These are phyloP conservation scores for Uria aalge DNA, from an alignment of 2,113 vertebrate species.

Conservation along the genomic window DNA sequence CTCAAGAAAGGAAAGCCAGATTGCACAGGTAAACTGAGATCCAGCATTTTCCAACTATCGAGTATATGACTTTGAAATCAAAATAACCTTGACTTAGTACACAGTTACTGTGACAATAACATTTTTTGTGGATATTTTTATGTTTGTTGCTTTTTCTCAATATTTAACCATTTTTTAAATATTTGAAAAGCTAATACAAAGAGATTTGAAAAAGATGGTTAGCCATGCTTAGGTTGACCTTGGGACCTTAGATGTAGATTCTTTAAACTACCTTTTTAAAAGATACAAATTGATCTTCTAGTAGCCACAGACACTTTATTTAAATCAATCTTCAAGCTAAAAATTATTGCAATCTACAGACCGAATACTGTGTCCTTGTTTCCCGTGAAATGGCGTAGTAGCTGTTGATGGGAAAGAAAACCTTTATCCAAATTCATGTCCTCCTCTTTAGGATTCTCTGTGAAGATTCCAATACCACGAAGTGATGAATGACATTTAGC, in stretches of 20 bases:
- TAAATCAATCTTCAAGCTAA: neutral
- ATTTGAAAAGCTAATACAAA: neutral
- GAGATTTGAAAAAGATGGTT: neutral
- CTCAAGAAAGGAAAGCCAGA: neutral
- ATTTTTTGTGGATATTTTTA: neutral
- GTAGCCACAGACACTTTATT: neutral
- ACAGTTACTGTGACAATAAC: neutral
- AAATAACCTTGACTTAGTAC: neutral
- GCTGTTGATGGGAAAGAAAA: neutral
- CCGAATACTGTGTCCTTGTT: neutral
- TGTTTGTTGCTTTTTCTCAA: neutral
- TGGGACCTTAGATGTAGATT: neutral
- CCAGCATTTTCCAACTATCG: neutral
- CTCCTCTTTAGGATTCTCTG: neutral
- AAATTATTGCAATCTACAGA: neutral
- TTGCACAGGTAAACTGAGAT: neutral
- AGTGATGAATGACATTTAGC: neutral
- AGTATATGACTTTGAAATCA: neutral
- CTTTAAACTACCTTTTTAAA: neutral
- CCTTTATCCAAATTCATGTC: neutral
- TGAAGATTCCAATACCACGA: neutral
- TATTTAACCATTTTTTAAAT: neutral
- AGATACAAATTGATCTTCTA: neutral
- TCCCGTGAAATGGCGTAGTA: neutral
- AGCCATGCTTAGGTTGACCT: neutral